phyloP scores from a whole-genome alignment of 1,140 invertebrate genomes.

The Drosophila micromelanica region DNA sequence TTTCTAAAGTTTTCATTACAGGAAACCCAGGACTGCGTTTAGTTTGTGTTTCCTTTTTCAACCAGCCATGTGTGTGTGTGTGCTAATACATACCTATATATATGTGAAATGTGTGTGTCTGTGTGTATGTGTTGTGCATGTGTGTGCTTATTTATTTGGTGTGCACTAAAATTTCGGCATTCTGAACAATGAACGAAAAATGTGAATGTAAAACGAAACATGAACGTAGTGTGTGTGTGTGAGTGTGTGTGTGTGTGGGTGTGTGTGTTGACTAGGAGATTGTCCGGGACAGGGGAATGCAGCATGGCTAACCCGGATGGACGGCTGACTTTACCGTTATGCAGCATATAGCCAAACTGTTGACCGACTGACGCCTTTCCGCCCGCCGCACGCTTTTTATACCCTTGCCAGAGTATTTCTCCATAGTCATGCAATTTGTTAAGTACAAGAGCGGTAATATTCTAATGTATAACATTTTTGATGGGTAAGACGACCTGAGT shows the following conservation, averaged over 20 bases:
- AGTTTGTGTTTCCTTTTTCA: slow-evolving; percentile 63
- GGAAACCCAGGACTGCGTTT: slow-evolving; percentile 75
- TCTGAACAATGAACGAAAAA: slow-evolving; percentile 66
- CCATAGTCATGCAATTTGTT: too few relatives aligned
- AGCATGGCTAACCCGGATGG: slow-evolving; percentile 37
- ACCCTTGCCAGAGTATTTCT: neutral
- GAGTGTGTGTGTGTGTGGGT: neutral
- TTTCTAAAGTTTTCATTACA: slow-evolving; percentile 74
- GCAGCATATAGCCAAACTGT: slow-evolving; percentile 17
- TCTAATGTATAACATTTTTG: too few relatives aligned
- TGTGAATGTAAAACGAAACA: slow-evolving; percentile 41
- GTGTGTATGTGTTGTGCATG: neutral
- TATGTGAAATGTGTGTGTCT: slow-evolving; percentile 1
- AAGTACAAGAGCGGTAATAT: too few relatives aligned
- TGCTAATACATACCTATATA: neutral
- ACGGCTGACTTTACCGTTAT: slow-evolving; percentile 53
- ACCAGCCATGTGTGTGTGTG: slow-evolving; percentile 29
- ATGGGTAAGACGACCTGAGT: too few relatives aligned
- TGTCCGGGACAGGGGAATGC: slow-evolving; percentile 9
- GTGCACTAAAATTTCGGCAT: slow-evolving; percentile 74
- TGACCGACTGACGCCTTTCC: slow-evolving; percentile 42
- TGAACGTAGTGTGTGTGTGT: neutral
- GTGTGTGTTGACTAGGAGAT: neutral
- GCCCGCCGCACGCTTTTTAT: slow-evolving; percentile 48
- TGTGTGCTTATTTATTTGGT: slow-evolving; percentile 73